Evolutionary conservation across 92 coral and sea anemone species (phyloP), one percentile per base, ranked within the genome.

Genomic region (Porites divaricata): DNA sequence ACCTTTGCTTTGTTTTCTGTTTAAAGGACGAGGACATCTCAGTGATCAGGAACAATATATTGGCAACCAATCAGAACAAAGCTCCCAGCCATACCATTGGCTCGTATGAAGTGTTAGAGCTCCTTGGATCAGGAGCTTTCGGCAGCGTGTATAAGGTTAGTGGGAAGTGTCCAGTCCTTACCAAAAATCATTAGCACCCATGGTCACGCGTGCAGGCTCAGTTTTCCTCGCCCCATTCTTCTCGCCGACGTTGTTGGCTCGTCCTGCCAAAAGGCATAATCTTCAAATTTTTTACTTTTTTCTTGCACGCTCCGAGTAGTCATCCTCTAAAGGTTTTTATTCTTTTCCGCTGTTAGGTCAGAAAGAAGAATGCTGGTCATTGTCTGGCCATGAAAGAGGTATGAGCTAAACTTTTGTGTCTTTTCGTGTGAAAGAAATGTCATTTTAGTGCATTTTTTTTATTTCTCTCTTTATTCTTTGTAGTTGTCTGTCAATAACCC

Each of bases 321-420:
- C 45, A 35, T 35, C 45, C 45, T 35, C 45, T 35, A 35, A 35
- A 8, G 0, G 26, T 63, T 14, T 10, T 5, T 35, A 2, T 59
- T 16, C 2, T 76, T 19, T 22, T 1, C 19, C 26, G 13, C 26
- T 26, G 10, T 25, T 26, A 96, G 98, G 99, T 96, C 45, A 85
- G 98, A 77, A 96, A 96, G 74, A 96, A 88, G 83, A 83, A 90
- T 72, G 98, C 98, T 16, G 99, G 95, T 53, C 98, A 95, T n/a
- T 88, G 79, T 59, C 93, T 90, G 63, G 99, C 99, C 21, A 94
- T 96, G 98, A 96, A 96, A 89, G 99, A 96, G 95, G 98, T 94
- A 83, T 14, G 6, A 16, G 20, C 4, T 24, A 13, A 25, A 41
- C 6, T 25, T 19, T 76, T 23, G 6, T 16, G 58, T 5, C 49